Evolutionary conservation across 2,113 vertebrate species (phyloP).

Genomic region (Lycocorax pyrrhopterus): DNA sequence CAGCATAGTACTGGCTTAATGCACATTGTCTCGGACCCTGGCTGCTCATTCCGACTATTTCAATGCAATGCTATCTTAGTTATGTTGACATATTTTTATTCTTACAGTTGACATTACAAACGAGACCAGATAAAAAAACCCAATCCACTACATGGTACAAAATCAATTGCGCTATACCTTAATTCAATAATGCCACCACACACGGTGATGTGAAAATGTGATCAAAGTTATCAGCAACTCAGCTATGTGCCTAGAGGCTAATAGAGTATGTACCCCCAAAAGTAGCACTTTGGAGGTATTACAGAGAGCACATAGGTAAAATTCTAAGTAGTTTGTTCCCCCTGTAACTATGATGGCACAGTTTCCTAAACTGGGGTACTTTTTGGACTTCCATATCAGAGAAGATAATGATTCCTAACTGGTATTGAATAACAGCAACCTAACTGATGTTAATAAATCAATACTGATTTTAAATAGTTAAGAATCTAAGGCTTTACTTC

Average conservation of each 20-base stretch:
- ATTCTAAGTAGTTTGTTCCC: background rate
- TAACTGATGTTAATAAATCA: background rate
- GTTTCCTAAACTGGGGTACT: background rate
- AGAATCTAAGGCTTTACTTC: background rate
- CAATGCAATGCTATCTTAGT: background rate
- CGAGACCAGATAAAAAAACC: background rate
- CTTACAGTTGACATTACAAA: background rate
- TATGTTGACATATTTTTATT: background rate
- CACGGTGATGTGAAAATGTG: background rate
- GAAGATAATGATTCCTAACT: background rate
- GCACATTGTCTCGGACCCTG: background rate
- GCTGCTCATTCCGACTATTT: background rate
- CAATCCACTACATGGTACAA: background rate
- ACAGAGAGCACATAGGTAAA: background rate
- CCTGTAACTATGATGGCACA: background rate
- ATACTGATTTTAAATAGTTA: background rate
- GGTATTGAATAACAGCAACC: background rate
- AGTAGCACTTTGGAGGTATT: background rate
- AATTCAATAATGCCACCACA: background rate
- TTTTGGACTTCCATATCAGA: background rate
- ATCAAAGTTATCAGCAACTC: background rate
- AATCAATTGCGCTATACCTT: background rate
- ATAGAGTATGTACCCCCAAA: background rate
- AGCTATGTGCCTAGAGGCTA: background rate
- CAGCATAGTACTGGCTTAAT: background rate